Evolutionary conservation across 2,797 vertebrate genomes (phyloP), one percentile per base, ranked within the genome.

Genomic region (Poeciliopsis paucimaculata): DNA sequence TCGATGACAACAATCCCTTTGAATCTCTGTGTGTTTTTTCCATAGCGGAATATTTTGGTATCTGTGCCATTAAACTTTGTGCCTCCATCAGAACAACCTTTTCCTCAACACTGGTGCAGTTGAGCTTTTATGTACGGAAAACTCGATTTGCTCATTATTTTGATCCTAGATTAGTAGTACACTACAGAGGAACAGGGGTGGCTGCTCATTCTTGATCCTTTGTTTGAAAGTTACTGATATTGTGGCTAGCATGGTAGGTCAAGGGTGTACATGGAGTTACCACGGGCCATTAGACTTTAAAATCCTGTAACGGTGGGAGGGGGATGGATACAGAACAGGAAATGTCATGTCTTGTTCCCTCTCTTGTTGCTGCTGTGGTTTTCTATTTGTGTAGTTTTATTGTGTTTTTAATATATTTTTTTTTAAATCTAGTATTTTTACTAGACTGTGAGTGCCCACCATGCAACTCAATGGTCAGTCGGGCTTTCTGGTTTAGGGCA

Each of bases 1-100:
- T 90, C 86, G 87, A 92, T 88, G 81, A 88, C 88, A 91, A 84
- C 82, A 82, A 82, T 82, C 75, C 77, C 81, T 91, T 87, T 90
- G 80, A 83, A 72, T 78, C 26, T 72, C 31, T 72, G 47, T 55
- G 55, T 68, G 75, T 45, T 76, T 45, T 62, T 77, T 77, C 57
- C 20, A 49, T 76, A 71, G 68, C 75, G 49, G 66, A 78, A 78
- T 82, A 75, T 81, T 92, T 53, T 73, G 78, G 47, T 62, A 70
- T 83, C 81, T 78, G 79, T 89, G 83, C 83, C 74, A 77, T 86
- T 53, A 83, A 57, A 76, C 82, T 83, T 73, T 78, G 77, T 76
- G 77, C 46, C 72, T 45, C 74, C 26, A 71, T 77, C 68, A 78
- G 55, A 82, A 64, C 72, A 78, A 70, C 51, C 47, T 68, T 12